Conservation (phyloP, 2,113 vertebrate species). For the Protobothrops mucrosquamatus region DNA sequence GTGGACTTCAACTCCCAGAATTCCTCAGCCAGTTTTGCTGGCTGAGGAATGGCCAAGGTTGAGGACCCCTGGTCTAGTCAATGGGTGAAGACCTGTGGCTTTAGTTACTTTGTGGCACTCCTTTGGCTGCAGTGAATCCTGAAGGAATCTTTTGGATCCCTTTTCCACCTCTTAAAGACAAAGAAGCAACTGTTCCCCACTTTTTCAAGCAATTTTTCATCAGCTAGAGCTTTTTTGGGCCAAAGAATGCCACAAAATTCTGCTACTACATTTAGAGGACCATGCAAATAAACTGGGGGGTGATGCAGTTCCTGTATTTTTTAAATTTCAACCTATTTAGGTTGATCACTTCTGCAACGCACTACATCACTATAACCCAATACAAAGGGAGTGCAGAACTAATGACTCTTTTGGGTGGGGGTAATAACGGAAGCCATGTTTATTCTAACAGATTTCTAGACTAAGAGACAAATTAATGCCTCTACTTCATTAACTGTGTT, state of each 20-base stretch:
- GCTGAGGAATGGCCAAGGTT: too few relatives aligned
- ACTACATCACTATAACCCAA: neutral
- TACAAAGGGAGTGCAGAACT: neutral
- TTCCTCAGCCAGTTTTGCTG: too few relatives aligned
- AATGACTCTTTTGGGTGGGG: neutral
- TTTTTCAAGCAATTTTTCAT: neutral
- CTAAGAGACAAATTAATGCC: slow-evolving; percentile 50
- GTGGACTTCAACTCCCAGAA: too few relatives aligned
- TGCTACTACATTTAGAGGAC: neutral
- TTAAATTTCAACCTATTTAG: neutral
- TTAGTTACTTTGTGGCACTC: neutral
- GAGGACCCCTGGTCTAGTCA: too few relatives aligned
- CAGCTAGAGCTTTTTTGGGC: neutral
- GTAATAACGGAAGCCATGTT: neutral
- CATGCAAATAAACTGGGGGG: neutral
- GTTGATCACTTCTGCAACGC: neutral
- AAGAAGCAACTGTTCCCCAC: too few relatives aligned
- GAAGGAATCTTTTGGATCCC: neutral
- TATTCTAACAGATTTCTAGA: slow-evolving; percentile 47
- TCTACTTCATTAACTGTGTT: slow-evolving; percentile 44
- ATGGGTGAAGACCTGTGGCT: too few relatives aligned
- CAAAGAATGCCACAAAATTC: neutral
- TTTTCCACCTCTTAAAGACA: neutral
- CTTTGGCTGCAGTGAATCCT: neutral
- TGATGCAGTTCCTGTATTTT: neutral